A percentile compares a stretch with the other conserved stretches of the same genome.
phyloP scores from a whole-genome alignment of 2,888 invertebrate genomes.

The Athalia rosae region DNA sequence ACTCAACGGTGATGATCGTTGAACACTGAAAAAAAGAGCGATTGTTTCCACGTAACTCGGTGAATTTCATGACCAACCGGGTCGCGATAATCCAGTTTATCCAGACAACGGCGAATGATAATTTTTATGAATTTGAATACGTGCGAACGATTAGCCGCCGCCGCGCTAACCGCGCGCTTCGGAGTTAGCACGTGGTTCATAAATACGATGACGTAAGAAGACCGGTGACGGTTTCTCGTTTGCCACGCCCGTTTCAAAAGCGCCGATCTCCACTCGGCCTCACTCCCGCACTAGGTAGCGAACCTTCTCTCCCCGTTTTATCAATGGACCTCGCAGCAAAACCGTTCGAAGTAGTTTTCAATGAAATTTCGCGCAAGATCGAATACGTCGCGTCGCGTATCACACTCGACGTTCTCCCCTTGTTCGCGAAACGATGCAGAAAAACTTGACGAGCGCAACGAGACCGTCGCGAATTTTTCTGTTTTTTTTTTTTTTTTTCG shows the following conservation, averaged over 20 bases:
- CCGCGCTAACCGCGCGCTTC: neutral
- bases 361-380: constrained; percentile 41
- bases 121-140: neutral
- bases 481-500: no score
- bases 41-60: no score
- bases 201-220: constrained; percentile 26
- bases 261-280: constrained; percentile 17
- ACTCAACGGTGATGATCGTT: no score
- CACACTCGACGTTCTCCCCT: neutral
- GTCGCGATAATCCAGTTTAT: no score
- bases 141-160: neutral
- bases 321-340: constrained; percentile 18
- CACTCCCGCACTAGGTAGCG: neutral
- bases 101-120: no score
- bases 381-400: constrained; percentile 3
- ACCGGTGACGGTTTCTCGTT: neutral
- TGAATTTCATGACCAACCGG: no score
- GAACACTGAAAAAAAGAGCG: no score
- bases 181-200: constrained; percentile 33
- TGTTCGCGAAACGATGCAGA: neutral
- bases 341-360: constrained; percentile 31
- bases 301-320: constrained; percentile 23
- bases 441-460: neutral
- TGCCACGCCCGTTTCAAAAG: constrained; percentile 28
- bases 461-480: no score